Evolutionary conservation across 2,888 invertebrate species (phyloP).

Genomic region (Plagodis dolabraria): DNA sequence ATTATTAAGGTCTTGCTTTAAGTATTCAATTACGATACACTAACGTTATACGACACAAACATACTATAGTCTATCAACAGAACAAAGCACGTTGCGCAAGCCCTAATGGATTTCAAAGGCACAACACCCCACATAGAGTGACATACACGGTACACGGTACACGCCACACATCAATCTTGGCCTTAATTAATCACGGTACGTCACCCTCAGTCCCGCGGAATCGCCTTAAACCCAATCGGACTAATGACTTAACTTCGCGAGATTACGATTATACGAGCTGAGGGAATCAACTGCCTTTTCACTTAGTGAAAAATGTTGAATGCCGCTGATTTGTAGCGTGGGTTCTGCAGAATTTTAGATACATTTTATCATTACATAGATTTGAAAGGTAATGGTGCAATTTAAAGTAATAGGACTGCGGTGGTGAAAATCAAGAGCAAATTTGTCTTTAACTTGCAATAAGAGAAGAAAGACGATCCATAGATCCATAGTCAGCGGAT

Average conservation of each 20-base stretch:
- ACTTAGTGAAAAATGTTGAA: constrained; percentile 30
- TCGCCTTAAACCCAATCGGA: constrained; percentile 56
- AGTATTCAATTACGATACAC: too few relatives aligned
- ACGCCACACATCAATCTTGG: constrained; percentile 40
- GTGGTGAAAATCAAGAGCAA: too few relatives aligned
- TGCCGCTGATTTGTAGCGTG: constrained; percentile 3
- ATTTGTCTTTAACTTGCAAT: too few relatives aligned
- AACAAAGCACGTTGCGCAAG: constrained; percentile 3
- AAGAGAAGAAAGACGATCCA: too few relatives aligned
- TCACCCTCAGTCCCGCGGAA: constrained; percentile 36
- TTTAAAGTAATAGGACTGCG: too few relatives aligned
- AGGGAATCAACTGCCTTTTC: constrained; percentile 39
- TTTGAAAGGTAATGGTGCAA: too few relatives aligned
- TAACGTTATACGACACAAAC: too few relatives aligned
- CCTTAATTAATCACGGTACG: constrained; percentile 39
- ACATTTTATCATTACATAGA: too few relatives aligned
- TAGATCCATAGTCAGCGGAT: too few relatives aligned
- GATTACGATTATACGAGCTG: constrained; percentile 56
- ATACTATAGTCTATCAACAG: constrained; percentile 4
- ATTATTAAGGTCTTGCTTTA: too few relatives aligned
- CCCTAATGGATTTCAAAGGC: constrained; percentile 35
- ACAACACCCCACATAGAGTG: constrained; percentile 28
- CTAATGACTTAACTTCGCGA: constrained; percentile 63
- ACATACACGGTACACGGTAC: constrained; percentile 22
- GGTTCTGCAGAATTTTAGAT: constrained; percentile 15